These are phyloP conservation scores for Conops quadrifasciatus DNA, from an alignment of 2,888 invertebrate genomes.

Conservation along the genomic window DNA sequence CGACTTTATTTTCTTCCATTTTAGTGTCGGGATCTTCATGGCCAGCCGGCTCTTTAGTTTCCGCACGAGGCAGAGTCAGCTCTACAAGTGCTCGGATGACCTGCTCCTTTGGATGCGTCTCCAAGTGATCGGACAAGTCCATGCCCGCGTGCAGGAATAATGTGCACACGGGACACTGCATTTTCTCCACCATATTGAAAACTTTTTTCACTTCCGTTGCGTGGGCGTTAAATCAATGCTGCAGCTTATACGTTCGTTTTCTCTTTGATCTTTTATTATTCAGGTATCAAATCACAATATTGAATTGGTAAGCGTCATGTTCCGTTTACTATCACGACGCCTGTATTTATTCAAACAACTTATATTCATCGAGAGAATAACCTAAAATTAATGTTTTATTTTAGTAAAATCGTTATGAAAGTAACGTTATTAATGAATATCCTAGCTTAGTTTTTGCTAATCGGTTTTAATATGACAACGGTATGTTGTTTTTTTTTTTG, in stretches of 20 bases:
- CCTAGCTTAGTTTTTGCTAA: too few relatives aligned
- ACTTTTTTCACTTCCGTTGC: neutral
- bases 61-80: slow-evolving; percentile 55
- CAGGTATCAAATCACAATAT: neutral
- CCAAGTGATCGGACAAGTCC: slow-evolving; percentile 80
- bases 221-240: too few relatives aligned
- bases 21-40: slow-evolving; percentile 45
- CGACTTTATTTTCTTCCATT: slow-evolving; percentile 36
- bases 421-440: too few relatives aligned
- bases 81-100: slow-evolving; percentile 80
- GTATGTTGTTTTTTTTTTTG: too few relatives aligned
- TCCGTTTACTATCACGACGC: neutral
- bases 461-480: too few relatives aligned
- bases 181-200: slow-evolving; percentile 58
- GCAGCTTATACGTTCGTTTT: too few relatives aligned
- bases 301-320: neutral
- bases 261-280: too few relatives aligned
- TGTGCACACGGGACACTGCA: slow-evolving; percentile 85
- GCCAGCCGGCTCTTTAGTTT: slow-evolving; percentile 43
- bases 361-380: neutral
- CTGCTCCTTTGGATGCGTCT: slow-evolving; percentile 88
- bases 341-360: too few relatives aligned
- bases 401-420: neutral
- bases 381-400: neutral
- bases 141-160: slow-evolving; percentile 84